These are phyloP conservation scores for Cassiopea xamachana DNA, from an alignment of 30 jellyfish, hydroid and myxozoan species.

Conservation along the genomic window DNA sequence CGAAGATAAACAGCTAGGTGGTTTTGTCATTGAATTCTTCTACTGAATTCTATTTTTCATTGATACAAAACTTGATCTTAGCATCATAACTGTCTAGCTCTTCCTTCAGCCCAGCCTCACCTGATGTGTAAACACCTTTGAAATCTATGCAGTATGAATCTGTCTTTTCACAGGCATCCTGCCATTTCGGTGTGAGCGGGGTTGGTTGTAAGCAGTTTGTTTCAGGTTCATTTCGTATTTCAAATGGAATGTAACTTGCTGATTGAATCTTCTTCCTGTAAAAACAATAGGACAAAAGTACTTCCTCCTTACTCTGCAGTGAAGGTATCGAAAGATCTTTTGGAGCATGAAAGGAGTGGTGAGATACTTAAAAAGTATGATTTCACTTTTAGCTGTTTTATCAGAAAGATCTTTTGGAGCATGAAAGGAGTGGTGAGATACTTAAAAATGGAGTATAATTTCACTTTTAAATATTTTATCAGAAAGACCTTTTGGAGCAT, in stretches of 20 bases:
- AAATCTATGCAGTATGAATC: slow-evolving; percentile 33
- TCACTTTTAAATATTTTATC: too few relatives aligned
- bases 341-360: too few relatives aligned
- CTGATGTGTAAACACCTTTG: slow-evolving; percentile 9
- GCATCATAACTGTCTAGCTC: background rate
- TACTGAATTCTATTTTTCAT: background rate
- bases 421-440: too few relatives aligned
- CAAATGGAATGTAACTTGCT: slow-evolving; percentile 41
- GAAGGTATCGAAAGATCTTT: too few relatives aligned
- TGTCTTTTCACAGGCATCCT: background rate
- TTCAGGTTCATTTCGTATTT: slow-evolving; percentile 30
- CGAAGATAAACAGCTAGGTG: too few relatives aligned
- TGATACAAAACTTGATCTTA: background rate
- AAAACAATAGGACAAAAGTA: background rate
- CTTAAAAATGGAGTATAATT: too few relatives aligned
- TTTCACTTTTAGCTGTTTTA: too few relatives aligned
- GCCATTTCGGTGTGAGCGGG: slow-evolving; percentile 55
- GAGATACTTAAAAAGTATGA: too few relatives aligned
- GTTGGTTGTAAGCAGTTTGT: slow-evolving; percentile 66
- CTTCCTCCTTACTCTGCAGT: too few relatives aligned
- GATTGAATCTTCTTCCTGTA: slow-evolving; percentile 18
- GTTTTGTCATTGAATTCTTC: too few relatives aligned
- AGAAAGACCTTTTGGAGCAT: too few relatives aligned
- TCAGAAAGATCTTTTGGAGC: too few relatives aligned
- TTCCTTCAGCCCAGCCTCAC: slow-evolving; percentile 6